Evolutionary conservation across 2,113 vertebrate species (phyloP).

Genomic region (Phalacrocorax brasilianus): DNA sequence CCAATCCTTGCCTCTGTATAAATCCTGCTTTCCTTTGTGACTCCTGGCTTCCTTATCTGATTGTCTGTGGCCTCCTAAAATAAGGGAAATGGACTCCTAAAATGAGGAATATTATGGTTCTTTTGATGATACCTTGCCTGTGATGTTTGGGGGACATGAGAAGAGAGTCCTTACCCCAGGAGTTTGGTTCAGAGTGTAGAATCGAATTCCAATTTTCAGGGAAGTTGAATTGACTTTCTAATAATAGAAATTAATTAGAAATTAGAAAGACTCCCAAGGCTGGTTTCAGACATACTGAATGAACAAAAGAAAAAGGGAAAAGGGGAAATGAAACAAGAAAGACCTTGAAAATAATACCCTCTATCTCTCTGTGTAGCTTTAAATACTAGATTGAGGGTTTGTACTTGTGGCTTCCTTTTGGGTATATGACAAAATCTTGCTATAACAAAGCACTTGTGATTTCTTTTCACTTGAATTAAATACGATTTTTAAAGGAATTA

Average conservation of each 20-base stretch:
- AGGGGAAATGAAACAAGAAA: background rate
- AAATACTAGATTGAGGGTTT: background rate
- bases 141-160: background rate
- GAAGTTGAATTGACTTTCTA: constrained; percentile 31
- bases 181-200: background rate
- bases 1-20: background rate
- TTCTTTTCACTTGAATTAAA: background rate
- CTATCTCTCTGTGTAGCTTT: background rate
- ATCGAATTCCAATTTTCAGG: constrained; percentile 16
- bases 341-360: constrained; percentile 1
- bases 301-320: background rate
- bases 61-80: background rate
- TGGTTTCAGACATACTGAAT: constrained; percentile 1
- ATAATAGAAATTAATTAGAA: constrained; percentile 63
- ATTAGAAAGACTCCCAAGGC: constrained; percentile 19
- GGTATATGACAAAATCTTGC: background rate
- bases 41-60: background rate
- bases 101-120: background rate
- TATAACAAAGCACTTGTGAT: background rate
- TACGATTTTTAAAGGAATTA: background rate
- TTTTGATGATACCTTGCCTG: background rate
- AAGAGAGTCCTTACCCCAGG: background rate
- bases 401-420: background rate
- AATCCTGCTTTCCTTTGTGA: background rate
- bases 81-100: background rate